Base-by-base conservation (phyloP, 2,797 vertebrate species). In the Chaunax sp. region DNA sequence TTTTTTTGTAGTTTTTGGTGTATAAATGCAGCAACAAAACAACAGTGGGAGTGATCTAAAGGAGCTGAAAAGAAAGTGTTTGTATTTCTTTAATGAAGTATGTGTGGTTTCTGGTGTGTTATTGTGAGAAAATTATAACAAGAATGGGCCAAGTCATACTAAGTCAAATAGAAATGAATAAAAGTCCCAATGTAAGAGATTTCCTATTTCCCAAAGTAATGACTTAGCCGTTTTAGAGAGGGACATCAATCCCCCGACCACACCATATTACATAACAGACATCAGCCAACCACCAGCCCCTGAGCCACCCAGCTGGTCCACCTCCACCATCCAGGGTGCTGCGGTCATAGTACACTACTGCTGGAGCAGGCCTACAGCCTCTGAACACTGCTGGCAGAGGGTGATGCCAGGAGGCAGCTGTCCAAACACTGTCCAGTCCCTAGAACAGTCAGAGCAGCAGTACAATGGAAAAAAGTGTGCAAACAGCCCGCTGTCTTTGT, bases 371-470 rank as follows among this genome's bases (percentile, higher is more conserved):
- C 72, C 77, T 51, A 63, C 53, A 20, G 72, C 72, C 69, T 15
- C 64, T 65, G 73, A 64, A 78, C 73, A 71, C 61, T 66, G 80
- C 72, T 83, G 80, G 77, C 72, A 69, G 69, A 74, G 72, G 73
- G 68, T 58, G 71, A 77, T 91, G 90, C 86, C 82, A 90, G 78
- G 70, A 72, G 85, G 87, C 93, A 93, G 92, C 92, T 94, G 92
- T 93, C 89, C 84, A 94, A 93, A 93, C 90, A 94, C 70, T 61
- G 78, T 80, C 77, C 73, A 26, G 72, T 79, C 67, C 61, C 54
- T 40, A 64, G 78, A 72, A 69, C 61, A 51, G 75, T 50, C 69
- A 62, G 64, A 82, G 84, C 72, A 52, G 64, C 63, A 66, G 76
- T 47, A 83, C 78, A 51, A 89, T 89, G 90, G 89, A 90, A 91